phyloP scores from a whole-genome alignment of 2,113 vertebrate species.

The Ictidomys tridecemlineatus region DNA sequence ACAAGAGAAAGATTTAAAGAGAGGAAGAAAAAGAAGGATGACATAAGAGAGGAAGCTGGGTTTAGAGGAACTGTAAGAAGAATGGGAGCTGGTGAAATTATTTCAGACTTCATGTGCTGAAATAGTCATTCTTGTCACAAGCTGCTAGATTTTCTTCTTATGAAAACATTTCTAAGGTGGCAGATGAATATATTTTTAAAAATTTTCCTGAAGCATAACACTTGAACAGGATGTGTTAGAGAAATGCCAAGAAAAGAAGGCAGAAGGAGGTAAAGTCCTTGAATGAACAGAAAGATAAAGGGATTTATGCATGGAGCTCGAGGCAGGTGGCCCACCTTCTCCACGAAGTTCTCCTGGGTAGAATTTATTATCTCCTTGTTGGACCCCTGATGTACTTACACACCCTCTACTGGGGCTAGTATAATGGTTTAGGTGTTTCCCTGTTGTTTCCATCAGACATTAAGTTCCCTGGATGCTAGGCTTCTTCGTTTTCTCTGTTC shows the following conservation, averaged over 20 bases:
- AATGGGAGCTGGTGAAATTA: constrained; percentile 70
- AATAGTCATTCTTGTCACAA: constrained; percentile 81
- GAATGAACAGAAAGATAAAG: constrained; percentile 61
- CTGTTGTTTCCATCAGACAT: neutral
- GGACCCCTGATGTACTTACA: neutral
- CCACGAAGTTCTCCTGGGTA: neutral
- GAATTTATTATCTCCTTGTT: neutral
- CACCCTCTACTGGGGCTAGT: neutral
- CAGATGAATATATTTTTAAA: constrained; percentile 84
- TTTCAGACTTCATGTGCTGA: constrained; percentile 75
- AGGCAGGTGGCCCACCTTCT: neutral
- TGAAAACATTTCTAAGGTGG: constrained; percentile 84
- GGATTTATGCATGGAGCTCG: neutral
- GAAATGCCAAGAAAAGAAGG: constrained; percentile 82
- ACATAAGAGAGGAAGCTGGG: constrained; percentile 52
- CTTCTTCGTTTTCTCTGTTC: neutral
- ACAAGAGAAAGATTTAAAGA: neutral
- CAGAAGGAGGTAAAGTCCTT: constrained; percentile 80
- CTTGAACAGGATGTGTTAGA: constrained; percentile 80
- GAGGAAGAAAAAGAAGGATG: constrained; percentile 36
- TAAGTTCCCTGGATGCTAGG: neutral
- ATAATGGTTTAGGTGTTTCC: neutral
- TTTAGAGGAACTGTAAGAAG: constrained; percentile 62
- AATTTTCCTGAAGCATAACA: constrained; percentile 80
- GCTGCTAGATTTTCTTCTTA: constrained; percentile 81